Evolutionary conservation across 2,113 vertebrate genomes (phyloP), one percentile per base, ranked within the genome.

Genomic region (Coracopsis vasa): DNA sequence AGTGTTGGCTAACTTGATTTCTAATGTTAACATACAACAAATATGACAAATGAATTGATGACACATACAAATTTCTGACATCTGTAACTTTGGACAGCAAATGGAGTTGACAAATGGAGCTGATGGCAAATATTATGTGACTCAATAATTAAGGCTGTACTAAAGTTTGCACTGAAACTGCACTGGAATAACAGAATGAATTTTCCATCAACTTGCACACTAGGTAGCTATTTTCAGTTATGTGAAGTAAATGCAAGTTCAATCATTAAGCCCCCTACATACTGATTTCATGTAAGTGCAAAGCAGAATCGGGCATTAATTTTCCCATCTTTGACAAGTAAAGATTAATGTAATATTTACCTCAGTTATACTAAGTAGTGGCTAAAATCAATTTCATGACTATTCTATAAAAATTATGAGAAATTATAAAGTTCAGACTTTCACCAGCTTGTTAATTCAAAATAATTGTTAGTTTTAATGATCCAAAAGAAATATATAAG

Each of bases 121-220:
- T 84, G 82, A 96, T 66, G 90, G 88, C 88, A 96, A 97, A 96
- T 90, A 88, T 95, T 94, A 93, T 90, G 88, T 96, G 95, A 96
- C 92, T 95, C 88, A 27, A 16, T 90, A 96, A 97, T 96, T 95
- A 96, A 61, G 72, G 65, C 39, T 80, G 53, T 90, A 66, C 74
- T 86, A 64, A 80, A 86, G 79, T 96, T 95, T 88, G 80, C 92
- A 86, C 71, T 83, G 62, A 75, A 95, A 82, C 66, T 70, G 14
- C 65, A 29, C 31, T 29, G 37, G 37, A 53, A 72, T 35, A 88
- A 71, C 31, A 71, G 42, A 51, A 27, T 62, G 67, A 51, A 90
- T 95, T 95, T 87, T 91, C 74, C 85, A 92, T 60, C 41, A 29
- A 17, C 67, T 86, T 86, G 64, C 48, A 60, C 9, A 48, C 42